Conservation (phyloP, 2,113 vertebrate genomes). For the Pavo muticus region DNA sequence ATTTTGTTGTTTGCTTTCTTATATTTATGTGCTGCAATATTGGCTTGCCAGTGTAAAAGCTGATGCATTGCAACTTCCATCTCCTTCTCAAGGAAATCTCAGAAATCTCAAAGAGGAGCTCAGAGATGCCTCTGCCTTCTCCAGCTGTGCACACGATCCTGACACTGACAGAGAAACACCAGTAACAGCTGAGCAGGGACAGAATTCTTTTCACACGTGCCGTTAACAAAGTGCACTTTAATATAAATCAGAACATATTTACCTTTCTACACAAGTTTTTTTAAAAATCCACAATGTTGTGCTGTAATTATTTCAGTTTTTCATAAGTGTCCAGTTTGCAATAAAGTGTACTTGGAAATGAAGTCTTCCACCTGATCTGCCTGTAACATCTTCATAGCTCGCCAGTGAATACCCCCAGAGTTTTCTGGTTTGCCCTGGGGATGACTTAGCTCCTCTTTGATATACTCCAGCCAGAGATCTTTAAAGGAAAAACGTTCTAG, state of each 20-base stretch:
- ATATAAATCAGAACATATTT: background rate
- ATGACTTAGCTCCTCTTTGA: constrained; percentile 88
- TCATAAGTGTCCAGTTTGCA: constrained; percentile 88
- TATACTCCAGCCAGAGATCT: constrained; percentile 96
- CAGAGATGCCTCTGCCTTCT: background rate
- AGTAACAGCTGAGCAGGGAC: background rate
- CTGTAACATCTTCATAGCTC: constrained; percentile 91
- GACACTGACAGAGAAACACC: background rate
- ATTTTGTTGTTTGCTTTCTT: background rate
- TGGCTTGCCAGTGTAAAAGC: background rate
- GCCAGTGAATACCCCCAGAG: constrained; percentile 92
- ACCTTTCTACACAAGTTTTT: background rate
- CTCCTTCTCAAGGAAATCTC: background rate
- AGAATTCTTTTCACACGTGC: background rate
- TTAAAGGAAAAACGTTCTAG: constrained; percentile 34
- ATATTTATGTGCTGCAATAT: background rate
- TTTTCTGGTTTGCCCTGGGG: constrained; percentile 87
- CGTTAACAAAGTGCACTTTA: background rate
- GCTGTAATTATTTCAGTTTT: background rate
- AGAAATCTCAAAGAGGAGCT: background rate
- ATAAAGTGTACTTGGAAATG: constrained; percentile 85
- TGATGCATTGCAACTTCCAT: background rate
- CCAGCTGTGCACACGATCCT: background rate
- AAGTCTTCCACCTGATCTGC: constrained; percentile 89
- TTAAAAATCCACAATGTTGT: background rate